Conservation (phyloP, 2,113 vertebrate genomes). For the Melanocharis versteri region DNA sequence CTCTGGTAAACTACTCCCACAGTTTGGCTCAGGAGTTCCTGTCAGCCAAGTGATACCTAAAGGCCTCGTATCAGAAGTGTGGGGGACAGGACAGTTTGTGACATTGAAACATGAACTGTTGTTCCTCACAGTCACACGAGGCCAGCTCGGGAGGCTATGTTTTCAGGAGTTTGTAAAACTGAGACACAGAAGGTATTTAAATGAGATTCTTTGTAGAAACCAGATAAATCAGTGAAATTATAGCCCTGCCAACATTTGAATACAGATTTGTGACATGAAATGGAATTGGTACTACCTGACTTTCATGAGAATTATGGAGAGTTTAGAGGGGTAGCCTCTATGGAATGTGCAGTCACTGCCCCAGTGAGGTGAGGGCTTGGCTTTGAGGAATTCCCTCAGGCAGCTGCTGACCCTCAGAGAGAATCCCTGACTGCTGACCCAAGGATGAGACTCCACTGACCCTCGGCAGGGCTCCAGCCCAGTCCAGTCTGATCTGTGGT, state of each 20-base stretch:
- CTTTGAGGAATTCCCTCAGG: background rate
- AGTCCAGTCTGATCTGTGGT: background rate
- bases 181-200: background rate
- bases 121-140: background rate
- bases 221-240: background rate
- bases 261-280: background rate
- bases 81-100: background rate
- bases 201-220: background rate
- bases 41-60: background rate
- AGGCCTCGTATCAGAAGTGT: background rate
- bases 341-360: background rate
- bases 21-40: background rate
- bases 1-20: background rate
- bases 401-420: background rate
- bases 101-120: background rate
- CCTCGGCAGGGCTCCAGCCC: background rate
- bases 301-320: background rate
- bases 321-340: background rate
- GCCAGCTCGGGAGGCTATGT: background rate
- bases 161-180: background rate
- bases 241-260: background rate
- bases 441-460: background rate
- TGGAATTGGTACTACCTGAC: background rate
- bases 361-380: background rate
- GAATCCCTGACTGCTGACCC: background rate